A percentile compares a stretch with the other conserved stretches of the same genome.
phyloP scores from a whole-genome alignment of 2,888 invertebrate genomes.

The Andrena minutula region DNA sequence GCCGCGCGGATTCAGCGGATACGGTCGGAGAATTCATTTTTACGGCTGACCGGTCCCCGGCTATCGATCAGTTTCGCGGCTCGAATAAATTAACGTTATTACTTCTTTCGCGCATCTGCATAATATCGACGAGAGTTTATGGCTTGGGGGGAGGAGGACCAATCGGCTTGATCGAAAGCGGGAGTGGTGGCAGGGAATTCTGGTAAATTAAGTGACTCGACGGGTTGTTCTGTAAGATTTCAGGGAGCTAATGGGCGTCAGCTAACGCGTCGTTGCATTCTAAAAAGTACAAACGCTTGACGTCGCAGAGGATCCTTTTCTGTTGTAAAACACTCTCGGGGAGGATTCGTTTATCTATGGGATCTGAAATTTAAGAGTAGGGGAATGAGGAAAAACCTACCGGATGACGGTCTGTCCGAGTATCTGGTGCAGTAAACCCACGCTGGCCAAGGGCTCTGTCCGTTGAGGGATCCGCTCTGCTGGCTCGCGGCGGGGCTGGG shows the following conservation, averaged over 20 bases:
- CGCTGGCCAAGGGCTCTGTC: slow-evolving; percentile 93
- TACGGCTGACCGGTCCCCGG: no score
- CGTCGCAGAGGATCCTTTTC: no score
- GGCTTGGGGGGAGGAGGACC: neutral
- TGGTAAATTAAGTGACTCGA: neutral
- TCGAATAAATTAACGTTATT: slow-evolving; percentile 13
- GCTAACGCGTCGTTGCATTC: no score
- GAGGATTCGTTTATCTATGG: neutral
- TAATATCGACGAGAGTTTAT: neutral
- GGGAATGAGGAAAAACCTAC: slow-evolving; percentile 86
- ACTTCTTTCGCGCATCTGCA: neutral
- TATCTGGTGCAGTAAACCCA: slow-evolving; percentile 99
- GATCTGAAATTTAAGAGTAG: neutral
- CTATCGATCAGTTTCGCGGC: slow-evolving; percentile 20
- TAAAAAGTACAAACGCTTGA: no score
- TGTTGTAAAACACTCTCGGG: no score
- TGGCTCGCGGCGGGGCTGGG: slow-evolving; percentile 63
- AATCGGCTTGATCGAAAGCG: neutral
- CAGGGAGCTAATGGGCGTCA: neutral
- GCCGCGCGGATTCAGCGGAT: neutral
- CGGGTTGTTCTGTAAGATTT: neutral
- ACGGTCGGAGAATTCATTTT: slow-evolving; percentile 16
- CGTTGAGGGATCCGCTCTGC: slow-evolving; percentile 72
- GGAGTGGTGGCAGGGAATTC: neutral
- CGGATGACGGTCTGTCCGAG: slow-evolving; percentile 95